Percentiles rank a stretch among this genome's conserved stretches.
These are phyloP conservation scores for Chiridota heheva DNA, from an alignment of 35 echinoderm and acorn worm species.

Conservation along the genomic window DNA sequence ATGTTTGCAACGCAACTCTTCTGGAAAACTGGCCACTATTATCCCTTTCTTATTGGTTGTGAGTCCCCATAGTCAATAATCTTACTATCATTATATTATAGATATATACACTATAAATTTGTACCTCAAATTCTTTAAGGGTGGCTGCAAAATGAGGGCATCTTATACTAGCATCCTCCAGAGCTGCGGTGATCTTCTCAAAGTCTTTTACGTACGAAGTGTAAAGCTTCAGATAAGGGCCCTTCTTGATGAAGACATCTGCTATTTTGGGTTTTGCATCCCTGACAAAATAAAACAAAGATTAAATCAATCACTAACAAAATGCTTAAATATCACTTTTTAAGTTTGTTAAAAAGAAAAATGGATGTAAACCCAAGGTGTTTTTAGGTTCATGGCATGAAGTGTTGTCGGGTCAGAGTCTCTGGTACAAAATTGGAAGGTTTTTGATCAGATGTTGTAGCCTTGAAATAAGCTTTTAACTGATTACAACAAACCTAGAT, in stretches of 20 bases:
- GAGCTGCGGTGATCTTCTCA: constrained; percentile 64
- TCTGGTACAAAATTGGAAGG: not conserved
- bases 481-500: too few relatives aligned
- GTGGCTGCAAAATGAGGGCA: constrained; percentile 54
- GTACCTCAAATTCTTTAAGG: constrained; percentile 93
- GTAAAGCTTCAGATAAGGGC: constrained; percentile 88
- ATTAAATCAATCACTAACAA: not conserved
- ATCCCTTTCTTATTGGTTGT: too few relatives aligned
- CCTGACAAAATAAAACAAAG: constrained; percentile 40
- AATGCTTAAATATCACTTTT: not conserved
- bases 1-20: too few relatives aligned
- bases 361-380: not conserved
- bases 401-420: not conserved
- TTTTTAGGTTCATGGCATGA: not conserved
- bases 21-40: too few relatives aligned
- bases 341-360: not conserved
- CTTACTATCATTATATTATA: too few relatives aligned
- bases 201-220: constrained; percentile 83
- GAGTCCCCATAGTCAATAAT: too few relatives aligned
- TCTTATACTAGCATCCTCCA: constrained; percentile 77
- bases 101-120: too few relatives aligned
- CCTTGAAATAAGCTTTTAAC: too few relatives aligned
- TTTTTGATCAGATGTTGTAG: too few relatives aligned
- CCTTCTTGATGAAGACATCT: constrained; percentile 86
- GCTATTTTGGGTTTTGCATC: constrained; percentile 59